A percentile compares a stretch with the other conserved stretches of the same genome.
Conservation (phyloP, 2,888 invertebrate species). For the Branchipolynoe longqiensis region DNA sequence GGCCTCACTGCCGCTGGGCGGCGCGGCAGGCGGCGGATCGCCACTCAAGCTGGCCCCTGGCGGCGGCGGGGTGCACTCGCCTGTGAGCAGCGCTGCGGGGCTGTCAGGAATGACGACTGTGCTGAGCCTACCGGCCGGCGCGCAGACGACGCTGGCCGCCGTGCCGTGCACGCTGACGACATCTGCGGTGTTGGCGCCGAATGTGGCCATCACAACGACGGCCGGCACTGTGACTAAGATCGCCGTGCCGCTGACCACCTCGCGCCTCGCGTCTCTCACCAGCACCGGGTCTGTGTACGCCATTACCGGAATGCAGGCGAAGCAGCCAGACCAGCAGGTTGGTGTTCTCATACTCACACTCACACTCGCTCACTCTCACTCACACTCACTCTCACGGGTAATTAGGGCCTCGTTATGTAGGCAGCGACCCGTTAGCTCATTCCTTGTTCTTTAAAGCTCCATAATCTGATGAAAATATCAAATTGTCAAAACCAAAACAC, state of each 20-base stretch:
- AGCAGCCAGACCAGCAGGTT: slow-evolving; percentile 45
- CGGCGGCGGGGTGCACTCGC: background rate
- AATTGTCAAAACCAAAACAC: no score
- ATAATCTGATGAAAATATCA: no score
- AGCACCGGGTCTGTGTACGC: slow-evolving; percentile 38
- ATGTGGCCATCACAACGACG: slow-evolving; percentile 40
- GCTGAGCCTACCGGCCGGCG: slow-evolving; percentile 40
- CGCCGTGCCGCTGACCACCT: slow-evolving; percentile 34
- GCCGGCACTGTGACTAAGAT: slow-evolving; percentile 39
- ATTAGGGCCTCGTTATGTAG: no score
- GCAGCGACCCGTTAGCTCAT: no score
- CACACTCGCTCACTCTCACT: no score
- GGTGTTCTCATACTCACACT: no score
- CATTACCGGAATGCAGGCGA: background rate
- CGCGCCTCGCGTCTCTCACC: slow-evolving; percentile 25
- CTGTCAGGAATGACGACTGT: slow-evolving; percentile 49
- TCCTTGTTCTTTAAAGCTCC: no score
- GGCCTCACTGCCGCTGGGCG: slow-evolving; percentile 11
- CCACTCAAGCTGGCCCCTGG: background rate
- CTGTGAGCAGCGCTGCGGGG: background rate
- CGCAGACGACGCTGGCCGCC: slow-evolving; percentile 24
- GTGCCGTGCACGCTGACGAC: slow-evolving; percentile 40
- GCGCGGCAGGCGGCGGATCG: background rate
- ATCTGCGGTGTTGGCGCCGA: slow-evolving; percentile 25
- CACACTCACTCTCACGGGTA: no score